Conservation (phyloP, 2,113 vertebrate species). For the Seriola aureovittata region DNA sequence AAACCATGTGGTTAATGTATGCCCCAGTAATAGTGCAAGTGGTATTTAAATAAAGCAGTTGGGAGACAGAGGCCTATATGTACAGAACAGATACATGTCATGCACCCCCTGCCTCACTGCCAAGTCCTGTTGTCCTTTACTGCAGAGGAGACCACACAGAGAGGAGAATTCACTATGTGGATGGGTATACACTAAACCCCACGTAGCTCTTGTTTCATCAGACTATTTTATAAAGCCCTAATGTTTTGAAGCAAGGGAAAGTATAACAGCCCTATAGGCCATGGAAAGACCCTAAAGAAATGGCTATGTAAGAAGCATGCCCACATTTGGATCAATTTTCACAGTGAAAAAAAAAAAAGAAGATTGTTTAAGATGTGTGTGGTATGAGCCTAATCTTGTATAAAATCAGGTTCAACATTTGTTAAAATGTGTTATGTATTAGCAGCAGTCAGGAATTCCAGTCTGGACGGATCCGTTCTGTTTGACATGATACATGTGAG, state of each 20-base stretch:
- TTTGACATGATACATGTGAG: slow-evolving; percentile 1
- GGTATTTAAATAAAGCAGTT: slow-evolving; percentile 39
- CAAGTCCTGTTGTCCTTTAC: slow-evolving; percentile 51
- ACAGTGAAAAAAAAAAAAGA: neutral
- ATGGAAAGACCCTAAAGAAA: slow-evolving; percentile 31
- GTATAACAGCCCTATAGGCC: slow-evolving; percentile 17
- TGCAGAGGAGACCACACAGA: slow-evolving; percentile 72
- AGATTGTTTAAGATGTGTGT: neutral
- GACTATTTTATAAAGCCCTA: slow-evolving; percentile 57
- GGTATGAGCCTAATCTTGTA: neutral
- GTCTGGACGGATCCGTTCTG: slow-evolving; percentile 5
- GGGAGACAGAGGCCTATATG: slow-evolving; percentile 38
- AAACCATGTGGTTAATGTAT: slow-evolving; percentile 60
- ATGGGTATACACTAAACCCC: slow-evolving; percentile 37
- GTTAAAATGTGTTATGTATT: slow-evolving; percentile 2
- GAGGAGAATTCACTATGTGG: slow-evolving; percentile 29
- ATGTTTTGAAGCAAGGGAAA: slow-evolving; percentile 43
- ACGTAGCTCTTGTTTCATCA: slow-evolving; percentile 43
- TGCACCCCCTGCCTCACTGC: slow-evolving; percentile 26
- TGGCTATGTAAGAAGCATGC: neutral
- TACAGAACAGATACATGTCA: slow-evolving; percentile 57
- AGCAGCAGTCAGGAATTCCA: slow-evolving; percentile 1
- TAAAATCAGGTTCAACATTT: neutral
- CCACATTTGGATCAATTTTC: slow-evolving; percentile 1
- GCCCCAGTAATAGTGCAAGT: slow-evolving; percentile 42